Base-by-base conservation (phyloP, 2,113 vertebrate genomes). In the Tetrax tetrax region DNA sequence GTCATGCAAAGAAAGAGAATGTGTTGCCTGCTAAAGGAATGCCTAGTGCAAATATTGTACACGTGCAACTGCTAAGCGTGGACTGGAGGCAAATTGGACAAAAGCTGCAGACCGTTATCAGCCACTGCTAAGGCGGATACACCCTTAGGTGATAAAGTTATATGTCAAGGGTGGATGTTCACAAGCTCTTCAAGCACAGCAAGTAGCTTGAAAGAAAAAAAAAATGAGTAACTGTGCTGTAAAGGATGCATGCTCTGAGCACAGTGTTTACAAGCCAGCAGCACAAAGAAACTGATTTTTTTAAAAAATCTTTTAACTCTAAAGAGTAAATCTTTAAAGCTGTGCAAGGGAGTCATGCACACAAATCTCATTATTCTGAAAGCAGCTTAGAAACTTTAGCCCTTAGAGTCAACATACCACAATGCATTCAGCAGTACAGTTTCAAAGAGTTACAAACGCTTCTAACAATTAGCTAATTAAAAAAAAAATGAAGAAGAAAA, bases 331-430 rank as follows among this genome's bases (percentile, higher is more conserved):
- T 93, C 92, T 96, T 91, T 81, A 93, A 93, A 96, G 94, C 89
- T 56, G 81, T 4, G 19, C 70, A 83, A 87, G 74, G 77, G 89
- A 97, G 87, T 93, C 96, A 88, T 94, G 92, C 87, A 87, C 75
- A 45, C 72, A 97, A 97, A 97, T 96, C 95, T 89, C 95, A 96
- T 97, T 96, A 97, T 93, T 94, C 75, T 72, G 57, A 96, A 97
- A 97, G 95, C 96, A 75, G 93, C 95, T 97, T 97, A 96, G 66
- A 74, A 96, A 95, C 89, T 80, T 93, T 76, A 97, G 96, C 70
- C 82, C 56, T 93, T 75, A 29, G 81, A 97, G 95, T 97, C 97
- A 97, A 95, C 60, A 95, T 87, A 93, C 82, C 89, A 91, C 92
- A 91, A 80, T 74, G 61, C 50, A 65, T 86, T 97, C 82, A 89